These are phyloP conservation scores for Cyanistes caeruleus DNA, from an alignment of 2,113 vertebrate genomes.

Conservation along the genomic window DNA sequence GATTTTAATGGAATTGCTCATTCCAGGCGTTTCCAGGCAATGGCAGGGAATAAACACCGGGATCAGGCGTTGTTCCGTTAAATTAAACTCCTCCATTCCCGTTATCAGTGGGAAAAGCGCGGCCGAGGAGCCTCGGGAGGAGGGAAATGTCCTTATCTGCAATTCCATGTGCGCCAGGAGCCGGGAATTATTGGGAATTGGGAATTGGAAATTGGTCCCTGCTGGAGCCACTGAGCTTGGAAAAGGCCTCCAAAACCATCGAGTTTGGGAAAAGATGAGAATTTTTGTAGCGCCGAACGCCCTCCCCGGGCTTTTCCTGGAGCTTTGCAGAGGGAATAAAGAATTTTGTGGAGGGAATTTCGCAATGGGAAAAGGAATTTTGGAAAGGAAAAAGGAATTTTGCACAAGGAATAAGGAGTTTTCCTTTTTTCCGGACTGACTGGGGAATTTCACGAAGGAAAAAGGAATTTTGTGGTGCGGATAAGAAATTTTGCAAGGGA, in stretches of 20 bases:
- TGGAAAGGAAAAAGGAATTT: not conserved
- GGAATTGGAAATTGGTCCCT: not conserved
- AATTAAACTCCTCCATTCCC: not conserved
- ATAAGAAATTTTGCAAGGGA: too few species aligned
- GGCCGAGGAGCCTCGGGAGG: not conserved
- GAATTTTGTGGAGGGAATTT: not conserved
- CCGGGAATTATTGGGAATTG: not conserved
- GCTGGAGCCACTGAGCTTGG: not conserved
- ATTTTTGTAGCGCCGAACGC: accelerated
- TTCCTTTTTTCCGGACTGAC: not conserved
- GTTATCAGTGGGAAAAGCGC: not conserved
- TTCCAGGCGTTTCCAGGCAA: not conserved
- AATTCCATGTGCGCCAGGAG: accelerated
- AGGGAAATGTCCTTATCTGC: not conserved
- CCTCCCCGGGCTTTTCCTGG: accelerated
- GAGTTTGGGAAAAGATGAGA: not conserved
- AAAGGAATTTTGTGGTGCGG: too few species aligned
- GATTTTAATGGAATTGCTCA: not conserved
- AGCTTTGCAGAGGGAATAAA: not conserved
- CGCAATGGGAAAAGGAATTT: not conserved
- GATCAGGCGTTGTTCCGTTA: accelerated
- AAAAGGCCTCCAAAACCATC: not conserved
- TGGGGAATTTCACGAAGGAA: not conserved
- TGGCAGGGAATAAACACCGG: not conserved
- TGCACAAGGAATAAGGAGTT: not conserved